Base-by-base conservation (phyloP, 2,113 vertebrate genomes). In the Oryzias curvinotus region DNA sequence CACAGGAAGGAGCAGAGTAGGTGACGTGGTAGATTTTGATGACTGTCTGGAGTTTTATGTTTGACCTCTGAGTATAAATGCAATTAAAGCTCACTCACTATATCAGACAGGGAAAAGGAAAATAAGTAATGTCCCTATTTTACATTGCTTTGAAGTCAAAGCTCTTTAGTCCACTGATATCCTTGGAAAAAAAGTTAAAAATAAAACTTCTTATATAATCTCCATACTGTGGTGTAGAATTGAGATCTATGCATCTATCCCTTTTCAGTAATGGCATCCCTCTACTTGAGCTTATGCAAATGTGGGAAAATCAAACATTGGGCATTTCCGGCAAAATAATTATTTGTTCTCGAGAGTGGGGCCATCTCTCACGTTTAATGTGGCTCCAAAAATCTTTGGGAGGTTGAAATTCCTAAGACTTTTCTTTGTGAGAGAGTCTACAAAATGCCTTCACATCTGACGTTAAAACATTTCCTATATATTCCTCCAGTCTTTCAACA, bases 341-440 rank as follows among this genome's bases (percentile, higher is more conserved):
- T 52, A 74, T 83, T 78, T 79, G 64, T 84, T 77, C 64, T 56
- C 52, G 52, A 75, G 70, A 75, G 75, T 6, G 21, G 52, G 54
- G 68, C 42, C 60, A 87, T 87, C 84, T 78, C 79, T 88, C 80
- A 84, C 60, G 47, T 50, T 54, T 69, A 80, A 65, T 25, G 21
- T 77, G 75, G 63, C 71, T 87, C 65, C 64, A 65, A 73, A 81
- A 75, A 60, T 80, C 67, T 75, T 60, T 56, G 62, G 47, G 82
- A 80, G 79, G 72, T 84, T 73, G 65, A 74, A 76, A 85, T 84
- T 76, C 65, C 65, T 78, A 78, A 69, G 77, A 77, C 80, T 85
- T 84, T 65, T 49, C 88, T 88, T 86, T 75, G 77, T 65, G 59
- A 68, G 55, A 54, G 71, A 69, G 74, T 68, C 72, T 57, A 68